A percentile compares a stretch with the other conserved stretches of the same genome.
phyloP scores from a whole-genome alignment of 2,888 invertebrate species.

The Tipula unca region DNA sequence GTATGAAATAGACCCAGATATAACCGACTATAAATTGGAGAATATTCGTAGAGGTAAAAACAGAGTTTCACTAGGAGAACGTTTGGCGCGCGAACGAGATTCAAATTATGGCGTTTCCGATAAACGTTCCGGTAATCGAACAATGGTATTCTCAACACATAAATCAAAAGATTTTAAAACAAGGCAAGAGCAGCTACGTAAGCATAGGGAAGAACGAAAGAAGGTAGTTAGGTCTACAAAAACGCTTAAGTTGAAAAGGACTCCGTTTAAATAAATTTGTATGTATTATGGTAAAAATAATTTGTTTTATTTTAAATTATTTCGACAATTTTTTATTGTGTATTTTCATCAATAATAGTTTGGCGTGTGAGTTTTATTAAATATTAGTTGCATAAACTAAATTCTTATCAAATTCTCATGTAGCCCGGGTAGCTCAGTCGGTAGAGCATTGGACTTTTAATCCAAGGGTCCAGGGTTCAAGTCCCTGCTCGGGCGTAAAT shows the following conservation, averaged over 20 bases:
- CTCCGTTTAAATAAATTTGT: constrained; percentile 37
- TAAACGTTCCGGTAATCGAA: constrained; percentile 66
- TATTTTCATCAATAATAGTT: not conserved
- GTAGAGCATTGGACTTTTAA: constrained; percentile 20
- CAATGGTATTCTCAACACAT: constrained; percentile 65
- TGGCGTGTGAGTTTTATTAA: too few species aligned
- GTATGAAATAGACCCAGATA: constrained; percentile 49
- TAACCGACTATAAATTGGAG: not conserved
- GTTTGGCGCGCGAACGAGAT: constrained; percentile 54
- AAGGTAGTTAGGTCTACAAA: constrained; percentile 52
- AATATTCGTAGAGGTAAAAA: constrained; percentile 14
- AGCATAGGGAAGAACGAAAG: constrained; percentile 61
- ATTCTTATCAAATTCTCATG: too few species aligned
- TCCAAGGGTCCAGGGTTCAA: constrained; percentile 19
- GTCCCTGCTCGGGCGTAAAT: not conserved
- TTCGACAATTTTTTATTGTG: not conserved
- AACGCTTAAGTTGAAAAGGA: constrained; percentile 40
- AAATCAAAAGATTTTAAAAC: constrained; percentile 47
- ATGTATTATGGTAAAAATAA: not conserved
- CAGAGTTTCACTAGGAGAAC: constrained; percentile 52
- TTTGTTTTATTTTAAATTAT: not conserved
- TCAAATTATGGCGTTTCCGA: constrained; percentile 53
- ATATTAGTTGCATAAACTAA: too few species aligned
- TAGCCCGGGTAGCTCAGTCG: constrained; percentile 16
- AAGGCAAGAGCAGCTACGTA: constrained; percentile 52